Evolutionary conservation across 2,888 invertebrate genomes (phyloP), one percentile per base, ranked within the genome.

Genomic region (Lymantria dispar): DNA sequence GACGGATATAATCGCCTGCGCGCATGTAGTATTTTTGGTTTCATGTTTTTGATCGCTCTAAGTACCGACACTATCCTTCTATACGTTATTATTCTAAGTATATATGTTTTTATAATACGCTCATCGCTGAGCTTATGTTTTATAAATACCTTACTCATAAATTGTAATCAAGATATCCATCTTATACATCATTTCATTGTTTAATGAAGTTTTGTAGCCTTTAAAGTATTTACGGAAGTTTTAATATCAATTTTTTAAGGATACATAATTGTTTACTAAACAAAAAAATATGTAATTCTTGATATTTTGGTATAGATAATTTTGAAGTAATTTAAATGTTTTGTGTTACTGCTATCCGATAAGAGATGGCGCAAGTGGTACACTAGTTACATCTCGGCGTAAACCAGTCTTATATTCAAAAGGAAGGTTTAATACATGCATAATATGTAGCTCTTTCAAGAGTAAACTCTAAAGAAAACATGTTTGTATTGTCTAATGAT

Each of bases 361-460:
- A 61, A 66, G 5, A 73, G 74, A 72, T 74, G 75, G 68, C 70
- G 64, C 14, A 49, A 58, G 48, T n/a, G 42, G 45, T 40, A 13
- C 3, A 15, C n/a, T n/a, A n/a, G n/a, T n/a, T n/a, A n/a, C n/a
- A n/a, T n/a, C n/a, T n/a, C n/a, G n/a, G n/a, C n/a, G n/a, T n/a
- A n/a, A n/a, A n/a, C n/a, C n/a, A n/a, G n/a, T n/a, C n/a, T n/a
- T n/a, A n/a, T n/a, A n/a, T n/a, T n/a, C n/a, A n/a, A n/a, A n/a
- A n/a, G n/a, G n/a, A n/a, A n/a, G n/a, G n/a, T n/a, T n/a, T n/a
- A n/a, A n/a, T n/a, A n/a, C n/a, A n/a, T n/a, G n/a, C n/a, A n/a
- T n/a, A n/a, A n/a, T n/a, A n/a, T n/a, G n/a, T n/a, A n/a, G n/a
- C n/a, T n/a, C n/a, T n/a, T n/a, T n/a, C n/a, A n/a, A n/a, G n/a